Conservation (phyloP, 1,140 invertebrate genomes). For the Magallana angulata region DNA sequence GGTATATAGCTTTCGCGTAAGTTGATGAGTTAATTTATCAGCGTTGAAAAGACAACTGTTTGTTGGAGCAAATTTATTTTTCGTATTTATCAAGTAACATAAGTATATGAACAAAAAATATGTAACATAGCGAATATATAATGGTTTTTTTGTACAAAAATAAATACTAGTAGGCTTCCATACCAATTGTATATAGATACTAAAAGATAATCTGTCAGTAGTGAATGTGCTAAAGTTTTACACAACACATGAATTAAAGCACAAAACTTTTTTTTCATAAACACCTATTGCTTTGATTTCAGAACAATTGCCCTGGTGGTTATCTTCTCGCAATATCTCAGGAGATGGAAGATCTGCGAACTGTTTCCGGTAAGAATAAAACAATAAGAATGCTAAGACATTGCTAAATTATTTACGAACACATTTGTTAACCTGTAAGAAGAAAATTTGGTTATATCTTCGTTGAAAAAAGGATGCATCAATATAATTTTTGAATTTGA, state of each 20-base stretch:
- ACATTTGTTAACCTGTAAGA: no score
- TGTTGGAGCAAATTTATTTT: no score
- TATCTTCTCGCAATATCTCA: not conserved
- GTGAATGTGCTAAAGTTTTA: no score
- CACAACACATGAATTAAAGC: not conserved
- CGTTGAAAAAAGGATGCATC: not conserved
- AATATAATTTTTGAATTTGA: not conserved
- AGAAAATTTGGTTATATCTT: no score
- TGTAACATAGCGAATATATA: no score
- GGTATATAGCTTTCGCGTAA: conserved; percentile 89
- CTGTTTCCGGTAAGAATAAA: not conserved
- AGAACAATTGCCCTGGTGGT: not conserved
- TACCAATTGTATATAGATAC: no score
- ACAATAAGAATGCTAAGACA: not conserved
- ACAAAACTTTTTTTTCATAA: not conserved
- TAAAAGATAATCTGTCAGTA: no score
- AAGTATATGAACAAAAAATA: not conserved
- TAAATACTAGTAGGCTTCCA: not conserved
- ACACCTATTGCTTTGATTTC: not conserved
- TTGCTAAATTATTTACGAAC: not conserved
- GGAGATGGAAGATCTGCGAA: not conserved
- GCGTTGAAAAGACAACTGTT: no score
- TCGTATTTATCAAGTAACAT: not conserved
- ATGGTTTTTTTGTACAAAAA: not conserved
- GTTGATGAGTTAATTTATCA: conserved; percentile 49